Base-by-base conservation (phyloP, 2,113 vertebrate species). In the Malurus elegans region DNA sequence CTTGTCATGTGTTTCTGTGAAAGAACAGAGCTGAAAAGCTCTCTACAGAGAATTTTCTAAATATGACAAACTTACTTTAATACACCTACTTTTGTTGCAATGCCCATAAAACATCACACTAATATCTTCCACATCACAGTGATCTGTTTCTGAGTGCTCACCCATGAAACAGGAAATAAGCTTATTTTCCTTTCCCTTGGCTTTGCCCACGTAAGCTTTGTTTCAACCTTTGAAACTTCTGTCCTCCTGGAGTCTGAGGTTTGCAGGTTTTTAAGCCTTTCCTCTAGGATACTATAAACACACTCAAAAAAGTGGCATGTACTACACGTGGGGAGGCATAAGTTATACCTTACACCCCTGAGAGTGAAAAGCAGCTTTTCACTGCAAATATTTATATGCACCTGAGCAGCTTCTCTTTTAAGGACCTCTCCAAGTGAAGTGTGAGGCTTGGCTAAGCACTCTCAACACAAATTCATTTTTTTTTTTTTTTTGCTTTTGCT, bases 331-430 rank as follows among this genome's bases (percentile, higher is more conserved):
- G 71, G 74, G 34, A 90, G 88, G 74, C 38, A n/a, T 38, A 90
- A 93, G 85, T 83, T 82, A 86, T 64, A 62, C 2, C 24, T 65
- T 88, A n/a, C n/a, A 76, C 74, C 67, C 81, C 69, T 58, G 81
- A 92, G 92, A 95, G 42, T 18, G 79, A 88, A 73, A 38, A 95
- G 71, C 90, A 86, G 79, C 62, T 95, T n/a, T n/a, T n/a, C n/a
- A n/a, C n/a, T n/a, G n/a, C 79, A 96, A 95, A 95, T 93, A 93
- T 96, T 97, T 88, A 80, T 80, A 76, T 83, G 90, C 78, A 94
- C 72, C 87, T 96, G 90, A 93, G 60, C 54, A 73, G 50, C 60
- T 69, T 91, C 79, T 88, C 79, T 45, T 89, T 95, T 89, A 95
- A 95, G 76, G 65, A 78, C 80, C 80, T 85, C 96, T 96, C 70